phyloP scores from a whole-genome alignment of 1,140 invertebrate species.

The Pararge aegeria region DNA sequence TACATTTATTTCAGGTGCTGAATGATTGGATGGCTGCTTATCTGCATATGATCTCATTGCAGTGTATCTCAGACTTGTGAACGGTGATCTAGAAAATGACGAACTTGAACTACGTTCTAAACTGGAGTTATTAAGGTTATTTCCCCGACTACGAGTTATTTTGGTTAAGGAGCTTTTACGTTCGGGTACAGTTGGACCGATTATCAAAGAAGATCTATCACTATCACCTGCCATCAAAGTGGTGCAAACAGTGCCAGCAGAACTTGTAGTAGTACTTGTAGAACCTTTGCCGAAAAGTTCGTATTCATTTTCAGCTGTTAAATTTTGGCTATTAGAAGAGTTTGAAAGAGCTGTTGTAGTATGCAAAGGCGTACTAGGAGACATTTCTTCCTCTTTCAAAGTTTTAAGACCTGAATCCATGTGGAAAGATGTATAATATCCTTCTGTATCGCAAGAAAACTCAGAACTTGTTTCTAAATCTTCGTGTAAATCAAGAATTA shows the following conservation, averaged over 20 bases:
- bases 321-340: constrained; percentile 81
- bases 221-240: constrained; percentile 84
- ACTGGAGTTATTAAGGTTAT: constrained; percentile 78
- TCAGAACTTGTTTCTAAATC: constrained; percentile 95
- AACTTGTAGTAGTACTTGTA: constrained; percentile 93
- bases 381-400: constrained; percentile 87
- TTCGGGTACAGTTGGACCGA: constrained; percentile 87
- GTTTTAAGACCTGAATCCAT: constrained; percentile 96
- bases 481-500: constrained; percentile 87
- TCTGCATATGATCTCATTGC: constrained; percentile 80
- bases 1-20: constrained; percentile 52
- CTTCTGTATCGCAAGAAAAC: constrained; percentile 97
- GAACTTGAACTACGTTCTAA: constrained; percentile 79
- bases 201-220: constrained; percentile 80
- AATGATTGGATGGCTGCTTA: constrained; percentile 74
- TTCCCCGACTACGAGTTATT: constrained; percentile 68
- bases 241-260: constrained; percentile 93
- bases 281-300: constrained; percentile 93
- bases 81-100: constrained; percentile 71
- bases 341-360: constrained; percentile 82
- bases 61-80: constrained; percentile 78
- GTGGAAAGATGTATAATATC: constrained; percentile 98
- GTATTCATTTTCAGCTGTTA: constrained; percentile 91
- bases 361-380: constrained; percentile 83
- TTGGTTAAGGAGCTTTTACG: constrained; percentile 85